Evolutionary conservation across 2,113 vertebrate species (phyloP).

Genomic region (Phylloscopus trochiloides): DNA sequence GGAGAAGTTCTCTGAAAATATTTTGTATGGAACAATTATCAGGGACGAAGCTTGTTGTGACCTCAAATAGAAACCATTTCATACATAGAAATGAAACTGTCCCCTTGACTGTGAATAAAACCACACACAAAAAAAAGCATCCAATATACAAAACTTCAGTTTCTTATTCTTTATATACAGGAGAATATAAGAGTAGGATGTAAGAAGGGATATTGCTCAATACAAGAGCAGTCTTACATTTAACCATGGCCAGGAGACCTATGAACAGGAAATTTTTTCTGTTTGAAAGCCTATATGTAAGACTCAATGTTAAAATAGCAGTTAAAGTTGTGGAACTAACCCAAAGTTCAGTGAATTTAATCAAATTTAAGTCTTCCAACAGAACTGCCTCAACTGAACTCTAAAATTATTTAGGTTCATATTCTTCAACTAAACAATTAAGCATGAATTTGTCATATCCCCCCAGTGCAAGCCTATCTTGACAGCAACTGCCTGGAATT

Average conservation of each 20-base stretch:
- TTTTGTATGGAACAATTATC: background rate
- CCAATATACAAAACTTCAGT: background rate
- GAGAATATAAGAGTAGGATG: background rate
- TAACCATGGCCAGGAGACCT: background rate
- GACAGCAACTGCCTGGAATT: background rate
- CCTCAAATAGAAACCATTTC: background rate
- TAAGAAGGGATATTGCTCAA: background rate
- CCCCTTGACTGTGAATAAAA: background rate
- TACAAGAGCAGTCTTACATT: background rate
- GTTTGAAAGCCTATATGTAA: background rate
- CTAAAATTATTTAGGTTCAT: background rate
- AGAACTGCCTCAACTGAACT: background rate
- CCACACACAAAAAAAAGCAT: background rate
- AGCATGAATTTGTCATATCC: background rate
- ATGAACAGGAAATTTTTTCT: background rate
- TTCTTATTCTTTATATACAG: background rate
- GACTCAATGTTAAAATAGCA: background rate
- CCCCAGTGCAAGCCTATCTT: background rate
- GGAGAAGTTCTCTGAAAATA: background rate
- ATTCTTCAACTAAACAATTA: background rate
- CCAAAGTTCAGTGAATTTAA: background rate
- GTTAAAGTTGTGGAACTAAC: background rate
- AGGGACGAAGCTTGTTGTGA: background rate
- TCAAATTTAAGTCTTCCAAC: background rate
- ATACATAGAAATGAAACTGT: background rate